phyloP scores from a whole-genome alignment of 2,797 vertebrate genomes.

The Chaenodraco wilsoni region DNA sequence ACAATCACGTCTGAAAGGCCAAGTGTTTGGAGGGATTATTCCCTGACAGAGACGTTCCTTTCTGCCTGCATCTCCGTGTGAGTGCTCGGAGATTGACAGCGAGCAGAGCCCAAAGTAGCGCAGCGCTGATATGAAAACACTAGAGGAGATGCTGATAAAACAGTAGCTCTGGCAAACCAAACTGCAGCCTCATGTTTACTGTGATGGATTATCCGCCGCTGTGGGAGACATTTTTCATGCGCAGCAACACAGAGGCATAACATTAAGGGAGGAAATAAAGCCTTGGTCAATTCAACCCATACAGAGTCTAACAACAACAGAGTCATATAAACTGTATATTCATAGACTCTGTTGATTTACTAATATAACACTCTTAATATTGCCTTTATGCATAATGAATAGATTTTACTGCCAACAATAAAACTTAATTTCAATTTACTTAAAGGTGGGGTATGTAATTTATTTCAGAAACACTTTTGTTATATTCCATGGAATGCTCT shows the following conservation, averaged over 20 bases:
- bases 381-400: too few species aligned
- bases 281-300: slow-evolving; percentile 14
- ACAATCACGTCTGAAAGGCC: slow-evolving; percentile 18
- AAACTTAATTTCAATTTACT: background rate
- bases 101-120: background rate
- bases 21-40: slow-evolving; percentile 22
- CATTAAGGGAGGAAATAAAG: slow-evolving; percentile 1
- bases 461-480: too few species aligned
- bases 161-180: slow-evolving; percentile 17
- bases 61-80: slow-evolving; percentile 29
- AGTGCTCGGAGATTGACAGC: slow-evolving; percentile 51
- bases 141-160: slow-evolving; percentile 52
- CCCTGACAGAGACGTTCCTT: slow-evolving; percentile 11
- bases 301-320: background rate
- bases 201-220: slow-evolving; percentile 32
- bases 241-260: background rate
- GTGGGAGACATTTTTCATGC: slow-evolving; percentile 14
- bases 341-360: too few species aligned
- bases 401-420: too few species aligned
- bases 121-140: slow-evolving; percentile 35
- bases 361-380: too few species aligned
- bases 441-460: too few species aligned
- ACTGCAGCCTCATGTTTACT: slow-evolving; percentile 8
- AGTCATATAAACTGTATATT: too few species aligned
- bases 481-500: too few species aligned